phyloP scores from a whole-genome alignment of 2,113 vertebrate genomes.

The Toxostoma redivivum region DNA sequence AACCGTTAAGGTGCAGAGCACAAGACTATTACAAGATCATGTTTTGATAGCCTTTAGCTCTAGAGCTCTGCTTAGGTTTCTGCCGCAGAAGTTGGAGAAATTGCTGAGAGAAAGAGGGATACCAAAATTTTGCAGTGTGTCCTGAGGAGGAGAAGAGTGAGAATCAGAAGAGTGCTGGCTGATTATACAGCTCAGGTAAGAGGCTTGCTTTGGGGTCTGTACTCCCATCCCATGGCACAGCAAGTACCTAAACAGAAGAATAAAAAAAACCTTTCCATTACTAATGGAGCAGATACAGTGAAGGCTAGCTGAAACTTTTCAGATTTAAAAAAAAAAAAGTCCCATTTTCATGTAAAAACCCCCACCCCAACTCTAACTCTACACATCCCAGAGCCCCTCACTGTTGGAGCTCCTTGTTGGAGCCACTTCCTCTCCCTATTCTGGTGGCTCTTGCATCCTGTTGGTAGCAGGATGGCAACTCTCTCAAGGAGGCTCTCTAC shows the following conservation, averaged over 20 bases:
- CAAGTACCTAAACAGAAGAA: background rate
- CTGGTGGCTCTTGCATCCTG: background rate
- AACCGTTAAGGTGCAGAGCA: background rate
- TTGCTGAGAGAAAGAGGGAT: background rate
- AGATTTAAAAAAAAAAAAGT: background rate
- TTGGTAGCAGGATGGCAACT: background rate
- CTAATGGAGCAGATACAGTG: background rate
- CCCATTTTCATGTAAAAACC: background rate
- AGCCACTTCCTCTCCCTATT: background rate
- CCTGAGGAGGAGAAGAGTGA: background rate
- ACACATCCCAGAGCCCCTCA: rapidly evolving
- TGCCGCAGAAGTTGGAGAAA: background rate
- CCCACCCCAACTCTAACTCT: background rate
- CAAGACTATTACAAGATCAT: background rate
- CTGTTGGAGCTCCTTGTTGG: background rate
- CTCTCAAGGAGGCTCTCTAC: background rate
- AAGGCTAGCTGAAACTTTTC: background rate
- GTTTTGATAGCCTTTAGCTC: background rate
- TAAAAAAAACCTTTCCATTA: background rate
- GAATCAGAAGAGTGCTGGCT: background rate
- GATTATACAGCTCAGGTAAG: background rate
- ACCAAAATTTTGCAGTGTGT: background rate
- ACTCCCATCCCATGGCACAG: background rate
- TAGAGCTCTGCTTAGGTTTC: background rate
- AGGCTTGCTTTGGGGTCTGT: background rate